phyloP scores from a whole-genome alignment of 2,113 vertebrate genomes.

The Tragelaphus scriptus region DNA sequence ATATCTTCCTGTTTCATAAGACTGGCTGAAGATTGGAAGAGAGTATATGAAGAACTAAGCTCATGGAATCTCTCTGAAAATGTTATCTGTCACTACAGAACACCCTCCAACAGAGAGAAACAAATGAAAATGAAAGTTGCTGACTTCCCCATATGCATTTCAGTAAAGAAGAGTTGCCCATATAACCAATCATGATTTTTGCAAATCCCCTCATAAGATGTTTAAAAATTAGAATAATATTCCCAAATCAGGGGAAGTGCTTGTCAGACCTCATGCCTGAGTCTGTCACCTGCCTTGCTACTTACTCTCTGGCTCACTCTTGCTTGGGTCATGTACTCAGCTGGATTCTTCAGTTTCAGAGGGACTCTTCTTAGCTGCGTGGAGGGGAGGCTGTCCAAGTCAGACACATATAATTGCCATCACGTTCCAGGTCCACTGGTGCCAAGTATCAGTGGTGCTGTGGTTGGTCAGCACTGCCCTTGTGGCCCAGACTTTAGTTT shows the following conservation, averaged over 20 bases:
- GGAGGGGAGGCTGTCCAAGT: neutral
- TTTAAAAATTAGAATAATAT: neutral
- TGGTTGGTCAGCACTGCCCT: neutral
- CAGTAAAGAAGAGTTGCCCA: neutral
- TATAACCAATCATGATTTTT: neutral
- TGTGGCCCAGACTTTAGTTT: neutral
- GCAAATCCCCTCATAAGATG: neutral
- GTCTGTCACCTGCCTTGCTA: neutral
- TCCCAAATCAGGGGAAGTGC: neutral
- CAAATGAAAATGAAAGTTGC: neutral
- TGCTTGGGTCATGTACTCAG: neutral
- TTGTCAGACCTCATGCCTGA: neutral
- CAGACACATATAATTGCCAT: neutral
- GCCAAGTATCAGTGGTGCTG: neutral
- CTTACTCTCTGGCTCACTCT: neutral
- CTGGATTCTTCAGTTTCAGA: neutral
- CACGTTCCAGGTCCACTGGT: neutral
- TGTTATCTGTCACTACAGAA: neutral
- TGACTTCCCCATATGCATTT: neutral
- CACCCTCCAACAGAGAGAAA: neutral
- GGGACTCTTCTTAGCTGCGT: neutral
- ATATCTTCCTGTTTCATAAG: neutral
- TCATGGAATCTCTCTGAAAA: neutral
- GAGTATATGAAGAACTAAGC: neutral
- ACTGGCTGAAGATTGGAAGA: neutral